A percentile compares a stretch with the other conserved stretches of the same genome.
These are phyloP conservation scores for Trichomalopsis sarcophagae DNA, from an alignment of 1,140 invertebrate genomes.

Conservation along the genomic window DNA sequence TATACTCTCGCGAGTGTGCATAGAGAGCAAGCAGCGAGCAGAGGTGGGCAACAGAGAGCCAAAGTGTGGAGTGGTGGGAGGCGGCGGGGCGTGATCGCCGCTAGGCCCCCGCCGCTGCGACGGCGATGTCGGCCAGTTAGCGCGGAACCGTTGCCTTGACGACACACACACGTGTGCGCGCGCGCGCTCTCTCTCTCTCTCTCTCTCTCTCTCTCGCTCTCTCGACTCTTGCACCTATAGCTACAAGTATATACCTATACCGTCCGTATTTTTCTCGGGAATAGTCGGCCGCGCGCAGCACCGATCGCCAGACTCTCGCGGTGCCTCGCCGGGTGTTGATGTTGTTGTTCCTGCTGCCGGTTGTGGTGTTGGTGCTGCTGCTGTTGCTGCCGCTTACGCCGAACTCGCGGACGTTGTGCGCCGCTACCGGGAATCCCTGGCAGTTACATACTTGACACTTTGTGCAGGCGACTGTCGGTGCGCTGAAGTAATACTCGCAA, in stretches of 20 bases:
- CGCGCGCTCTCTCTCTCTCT: constrained; percentile 41
- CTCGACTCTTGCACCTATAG: background rate
- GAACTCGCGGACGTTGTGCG: background rate
- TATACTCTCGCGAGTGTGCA: constrained; percentile 31
- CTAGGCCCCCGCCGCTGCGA: background rate
- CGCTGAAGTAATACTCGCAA: no score
- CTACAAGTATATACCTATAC: no score
- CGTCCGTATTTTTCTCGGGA: no score
- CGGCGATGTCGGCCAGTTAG: constrained; percentile 68
- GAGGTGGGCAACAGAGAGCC: constrained; percentile 19
- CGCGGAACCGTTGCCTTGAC: constrained; percentile 74
- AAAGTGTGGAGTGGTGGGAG: constrained; percentile 29
- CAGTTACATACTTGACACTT: background rate
- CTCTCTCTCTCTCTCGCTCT: constrained; percentile 30
- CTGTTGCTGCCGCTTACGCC: background rate
- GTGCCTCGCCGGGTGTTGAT: background rate
- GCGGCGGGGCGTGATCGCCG: constrained; percentile 45
- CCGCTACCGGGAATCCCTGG: background rate
- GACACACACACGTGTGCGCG: constrained; percentile 70
- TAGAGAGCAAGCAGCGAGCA: constrained; percentile 52
- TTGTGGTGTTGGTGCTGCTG: background rate
- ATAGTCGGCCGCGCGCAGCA: no score
- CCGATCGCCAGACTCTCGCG: background rate
- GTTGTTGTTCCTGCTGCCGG: background rate
- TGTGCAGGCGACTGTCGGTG: background rate